Evolutionary conservation across 2,888 invertebrate species (phyloP).

Genomic region (Mallateleia sp.): DNA sequence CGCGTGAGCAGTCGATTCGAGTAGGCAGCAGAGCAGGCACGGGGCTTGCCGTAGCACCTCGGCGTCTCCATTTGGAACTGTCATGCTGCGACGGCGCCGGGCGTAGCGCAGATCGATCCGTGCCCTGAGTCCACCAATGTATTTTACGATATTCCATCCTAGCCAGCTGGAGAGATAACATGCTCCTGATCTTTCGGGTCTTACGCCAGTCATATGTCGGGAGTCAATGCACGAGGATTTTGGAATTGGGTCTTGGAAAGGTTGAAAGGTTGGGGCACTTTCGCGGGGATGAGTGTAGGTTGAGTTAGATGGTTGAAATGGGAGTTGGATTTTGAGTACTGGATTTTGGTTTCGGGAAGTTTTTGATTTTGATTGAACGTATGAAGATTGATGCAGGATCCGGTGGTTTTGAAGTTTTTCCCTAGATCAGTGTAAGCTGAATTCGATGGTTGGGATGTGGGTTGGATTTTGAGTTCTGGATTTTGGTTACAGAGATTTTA

Average conservation of each 20-base stretch:
- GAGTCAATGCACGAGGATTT: slow-evolving; percentile 35
- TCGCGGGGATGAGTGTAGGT: too few relatives aligned
- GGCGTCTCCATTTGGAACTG: slow-evolving; percentile 77
- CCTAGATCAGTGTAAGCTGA: too few relatives aligned
- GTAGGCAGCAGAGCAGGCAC: slow-evolving; percentile 66
- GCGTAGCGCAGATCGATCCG: slow-evolving; percentile 74
- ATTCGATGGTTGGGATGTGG: too few relatives aligned
- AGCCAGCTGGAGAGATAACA: slow-evolving; percentile 61
- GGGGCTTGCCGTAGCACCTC: slow-evolving; percentile 67
- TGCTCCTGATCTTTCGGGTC: neutral
- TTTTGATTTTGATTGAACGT: too few relatives aligned
- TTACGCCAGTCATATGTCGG: slow-evolving; percentile 3
- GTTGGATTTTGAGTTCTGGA: too few relatives aligned
- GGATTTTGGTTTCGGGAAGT: too few relatives aligned
- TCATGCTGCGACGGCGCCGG: slow-evolving; percentile 77
- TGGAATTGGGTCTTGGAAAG: slow-evolving; percentile 6
- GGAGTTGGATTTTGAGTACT: too few relatives aligned
- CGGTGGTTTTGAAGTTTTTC: too few relatives aligned
- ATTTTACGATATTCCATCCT: slow-evolving; percentile 58
- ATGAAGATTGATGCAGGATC: too few relatives aligned
- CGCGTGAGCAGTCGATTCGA: slow-evolving; percentile 61
- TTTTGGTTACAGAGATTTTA: too few relatives aligned
- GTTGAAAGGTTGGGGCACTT: neutral
- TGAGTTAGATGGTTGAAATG: too few relatives aligned
- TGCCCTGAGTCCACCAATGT: slow-evolving; percentile 66